Evolutionary conservation across 2,113 vertebrate species (phyloP), one percentile per base, ranked within the genome.

Genomic region (Steatornis caripensis): DNA sequence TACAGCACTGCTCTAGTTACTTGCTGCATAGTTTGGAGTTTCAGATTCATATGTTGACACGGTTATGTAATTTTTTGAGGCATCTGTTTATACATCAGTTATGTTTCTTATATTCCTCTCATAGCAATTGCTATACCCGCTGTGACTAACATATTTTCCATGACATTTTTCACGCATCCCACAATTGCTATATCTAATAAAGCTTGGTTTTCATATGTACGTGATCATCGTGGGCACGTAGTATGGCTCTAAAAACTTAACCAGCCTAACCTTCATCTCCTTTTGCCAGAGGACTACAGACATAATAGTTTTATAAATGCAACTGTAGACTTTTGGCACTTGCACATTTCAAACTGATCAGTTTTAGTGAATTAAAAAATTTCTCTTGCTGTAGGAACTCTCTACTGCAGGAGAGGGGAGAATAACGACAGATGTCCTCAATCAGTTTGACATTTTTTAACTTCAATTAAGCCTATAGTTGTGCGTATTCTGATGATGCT

Each of bases 341-440:
- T 92, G 37, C 15, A 12, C 54, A 90, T 95, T 96, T 96, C 70
- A 95, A 36, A 89, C 22, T 53, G n/a, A 29, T 22, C 2, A 3
- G 26, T 54, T 95, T 96, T 91, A 54, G 46, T 82, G 26, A 92
- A 89, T 89, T 87, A 89, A 94, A 91, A 78, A 85, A 27, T 65
- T 94, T 60, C 9, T 91, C 23, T 41, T 84, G 66, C 41, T 82
- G 15, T 13, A 30, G 62, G 45, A 87, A 17, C 11, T 41, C 23
- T 78, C 19, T 93, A 5, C 11, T 91, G 39, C 27, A 39, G 37
- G 54, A 58, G 4, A n/a, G 12, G 16, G 16, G 19, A 54, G 41
- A 66, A 46, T 53, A 53, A 76, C 26, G 48, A 32, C 34, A 61
- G 37, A 48, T 26, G 15, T 36, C 26, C 29, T 71, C 29, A 61